phyloP scores from a whole-genome alignment of 2,888 invertebrate species.

The Pseudeuparius sepicola region DNA sequence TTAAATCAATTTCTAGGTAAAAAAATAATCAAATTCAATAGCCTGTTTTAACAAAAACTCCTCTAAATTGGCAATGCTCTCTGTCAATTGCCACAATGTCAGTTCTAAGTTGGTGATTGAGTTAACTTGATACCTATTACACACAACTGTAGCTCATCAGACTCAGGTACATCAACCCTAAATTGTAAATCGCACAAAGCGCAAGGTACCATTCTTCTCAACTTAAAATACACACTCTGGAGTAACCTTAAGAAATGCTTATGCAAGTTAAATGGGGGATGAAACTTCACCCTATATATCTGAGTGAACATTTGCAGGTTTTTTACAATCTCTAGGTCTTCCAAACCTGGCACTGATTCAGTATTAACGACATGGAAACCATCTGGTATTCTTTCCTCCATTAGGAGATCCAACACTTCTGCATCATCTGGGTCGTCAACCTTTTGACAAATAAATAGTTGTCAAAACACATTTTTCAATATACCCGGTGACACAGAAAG shows the following conservation, averaged over 20 bases:
- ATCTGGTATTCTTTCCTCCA: constrained; percentile 63
- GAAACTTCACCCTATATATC: constrained; percentile 60
- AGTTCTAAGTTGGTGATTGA: too few species aligned
- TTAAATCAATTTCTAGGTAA: too few species aligned
- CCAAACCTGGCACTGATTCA: constrained; percentile 62
- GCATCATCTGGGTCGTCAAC: constrained; percentile 77
- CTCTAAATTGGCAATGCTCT: too few species aligned
- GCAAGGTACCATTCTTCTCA: constrained; percentile 79
- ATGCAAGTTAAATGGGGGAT: constrained; percentile 39
- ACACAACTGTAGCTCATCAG: constrained; percentile 55
- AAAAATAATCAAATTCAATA: constrained; percentile 4
- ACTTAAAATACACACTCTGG: constrained; percentile 78
- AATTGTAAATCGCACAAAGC: constrained; percentile 74
- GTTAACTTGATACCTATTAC: constrained; percentile 48
- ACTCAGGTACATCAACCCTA: constrained; percentile 78
- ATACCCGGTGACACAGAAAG: too few species aligned
- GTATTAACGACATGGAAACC: constrained; percentile 74
- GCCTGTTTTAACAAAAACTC: too few species aligned
- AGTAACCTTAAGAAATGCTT: constrained; percentile 49
- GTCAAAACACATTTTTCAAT: too few species aligned
- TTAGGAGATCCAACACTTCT: constrained; percentile 61
- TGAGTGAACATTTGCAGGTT: constrained; percentile 80
- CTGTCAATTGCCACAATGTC: too few species aligned
- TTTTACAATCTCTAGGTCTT: constrained; percentile 54
- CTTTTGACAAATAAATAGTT: constrained; percentile 39